These are phyloP conservation scores for Trimorus sp. DNA, from an alignment of 2,888 invertebrate genomes.

Conservation along the genomic window DNA sequence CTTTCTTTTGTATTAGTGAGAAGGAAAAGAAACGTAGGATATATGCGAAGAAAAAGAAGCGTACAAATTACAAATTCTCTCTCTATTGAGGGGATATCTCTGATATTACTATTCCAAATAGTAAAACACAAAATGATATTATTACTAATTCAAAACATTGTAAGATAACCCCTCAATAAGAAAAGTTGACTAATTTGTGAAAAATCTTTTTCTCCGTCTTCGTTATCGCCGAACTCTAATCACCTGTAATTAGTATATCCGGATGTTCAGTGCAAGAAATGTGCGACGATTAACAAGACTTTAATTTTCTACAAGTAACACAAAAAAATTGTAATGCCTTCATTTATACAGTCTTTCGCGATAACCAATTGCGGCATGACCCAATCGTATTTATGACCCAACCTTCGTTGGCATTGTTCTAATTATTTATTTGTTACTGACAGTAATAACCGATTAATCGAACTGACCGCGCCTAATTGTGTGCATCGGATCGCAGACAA, in stretches of 20 bases:
- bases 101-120: too few relatives aligned
- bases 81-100: too few relatives aligned
- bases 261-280: constrained; percentile 23
- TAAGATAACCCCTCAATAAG: too few relatives aligned
- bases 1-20: constrained; percentile 32
- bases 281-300: constrained; percentile 39
- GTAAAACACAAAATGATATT: too few relatives aligned
- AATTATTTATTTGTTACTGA: constrained; percentile 35
- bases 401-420: constrained; percentile 23
- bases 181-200: constrained; percentile 1
- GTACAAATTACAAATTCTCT: too few relatives aligned
- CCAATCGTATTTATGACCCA: constrained; percentile 22
- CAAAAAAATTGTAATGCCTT: neutral
- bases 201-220: too few relatives aligned
- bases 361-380: constrained; percentile 24
- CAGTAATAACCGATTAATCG: neutral
- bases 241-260: constrained; percentile 34
- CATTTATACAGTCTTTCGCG: constrained; percentile 10
- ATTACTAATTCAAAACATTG: too few relatives aligned
- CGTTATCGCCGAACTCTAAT: constrained; percentile 54
- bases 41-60: neutral
- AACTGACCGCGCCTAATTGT: neutral
- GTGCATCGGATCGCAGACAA: too few relatives aligned
- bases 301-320: constrained; percentile 14
- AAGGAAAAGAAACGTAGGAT: constrained; percentile 19